Evolutionary conservation across 2,113 vertebrate species (phyloP).

Genomic region (Oxyruncus cristatus): DNA sequence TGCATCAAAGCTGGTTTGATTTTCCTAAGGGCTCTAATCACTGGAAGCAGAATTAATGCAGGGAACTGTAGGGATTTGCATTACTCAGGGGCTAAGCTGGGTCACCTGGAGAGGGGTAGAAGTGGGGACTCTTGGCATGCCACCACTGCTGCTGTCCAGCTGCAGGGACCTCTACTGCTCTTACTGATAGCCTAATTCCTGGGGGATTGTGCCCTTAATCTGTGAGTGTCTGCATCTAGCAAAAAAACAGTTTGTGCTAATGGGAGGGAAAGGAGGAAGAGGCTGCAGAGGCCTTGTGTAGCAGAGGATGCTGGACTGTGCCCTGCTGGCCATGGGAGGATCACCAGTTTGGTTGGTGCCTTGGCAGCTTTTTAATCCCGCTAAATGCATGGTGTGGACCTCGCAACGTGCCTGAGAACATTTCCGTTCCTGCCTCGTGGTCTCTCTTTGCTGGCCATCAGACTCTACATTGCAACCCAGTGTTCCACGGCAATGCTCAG

Average conservation of each 20-base stretch:
- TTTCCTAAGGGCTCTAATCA: neutral
- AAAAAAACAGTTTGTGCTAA: neutral
- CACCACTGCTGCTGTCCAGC: neutral
- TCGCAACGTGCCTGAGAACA: neutral
- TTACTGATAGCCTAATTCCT: neutral
- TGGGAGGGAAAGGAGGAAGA: neutral
- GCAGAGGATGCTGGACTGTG: neutral
- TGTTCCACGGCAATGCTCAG: neutral
- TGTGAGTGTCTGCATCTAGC: neutral
- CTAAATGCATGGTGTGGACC: neutral
- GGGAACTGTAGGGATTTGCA: neutral
- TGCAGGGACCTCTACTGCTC: neutral
- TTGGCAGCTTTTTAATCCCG: neutral
- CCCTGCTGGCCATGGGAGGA: neutral
- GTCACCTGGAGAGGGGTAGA: neutral
- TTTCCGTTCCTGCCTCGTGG: neutral
- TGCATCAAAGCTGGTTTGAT: neutral
- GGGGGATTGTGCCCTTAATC: neutral
- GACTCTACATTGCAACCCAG: fast-evolving
- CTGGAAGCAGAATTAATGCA: neutral
- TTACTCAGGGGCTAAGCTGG: neutral
- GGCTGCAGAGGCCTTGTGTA: neutral
- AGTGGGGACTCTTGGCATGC: neutral
- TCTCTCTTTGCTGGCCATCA: neutral
- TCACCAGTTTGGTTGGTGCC: neutral